Conservation (phyloP, 2,797 vertebrate species). For the Thamnophis elegans region DNA sequence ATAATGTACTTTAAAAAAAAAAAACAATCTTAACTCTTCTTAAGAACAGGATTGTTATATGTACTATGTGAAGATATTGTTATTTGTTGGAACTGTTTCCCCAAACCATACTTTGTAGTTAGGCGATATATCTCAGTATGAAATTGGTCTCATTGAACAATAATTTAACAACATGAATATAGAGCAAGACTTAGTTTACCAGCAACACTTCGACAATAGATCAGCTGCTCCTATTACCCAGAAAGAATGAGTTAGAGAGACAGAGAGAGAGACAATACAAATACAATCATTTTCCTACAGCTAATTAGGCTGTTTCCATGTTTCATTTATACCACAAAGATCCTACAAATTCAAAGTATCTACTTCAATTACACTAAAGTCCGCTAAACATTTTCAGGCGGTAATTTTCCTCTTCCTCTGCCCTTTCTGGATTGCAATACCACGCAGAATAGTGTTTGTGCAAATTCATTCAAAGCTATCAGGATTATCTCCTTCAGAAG, state of each 20-base stretch:
- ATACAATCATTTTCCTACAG: slow-evolving; percentile 69
- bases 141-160: slow-evolving; percentile 51
- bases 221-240: slow-evolving; percentile 63
- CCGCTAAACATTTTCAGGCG: slow-evolving; percentile 27
- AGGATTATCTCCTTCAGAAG: neutral
- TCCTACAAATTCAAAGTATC: slow-evolving; percentile 67
- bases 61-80: slow-evolving; percentile 48
- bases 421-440: slow-evolving; percentile 4
- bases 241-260: slow-evolving; percentile 64
- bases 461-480: neutral
- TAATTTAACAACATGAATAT: slow-evolving; percentile 58
- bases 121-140: slow-evolving; percentile 49
- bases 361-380: slow-evolving; percentile 40
- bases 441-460: neutral
- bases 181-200: slow-evolving; percentile 45
- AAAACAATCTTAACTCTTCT: slow-evolving; percentile 10
- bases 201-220: slow-evolving; percentile 53
- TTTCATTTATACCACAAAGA: slow-evolving; percentile 64
- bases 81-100: slow-evolving; percentile 50
- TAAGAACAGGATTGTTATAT: slow-evolving; percentile 3
- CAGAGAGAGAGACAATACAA: slow-evolving; percentile 64
- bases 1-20: neutral
- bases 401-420: slow-evolving; percentile 16
- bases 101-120: slow-evolving; percentile 59
- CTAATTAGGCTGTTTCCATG: slow-evolving; percentile 73